Base-by-base conservation (phyloP, 2,113 vertebrate species). In the Leptosomus discolor region DNA sequence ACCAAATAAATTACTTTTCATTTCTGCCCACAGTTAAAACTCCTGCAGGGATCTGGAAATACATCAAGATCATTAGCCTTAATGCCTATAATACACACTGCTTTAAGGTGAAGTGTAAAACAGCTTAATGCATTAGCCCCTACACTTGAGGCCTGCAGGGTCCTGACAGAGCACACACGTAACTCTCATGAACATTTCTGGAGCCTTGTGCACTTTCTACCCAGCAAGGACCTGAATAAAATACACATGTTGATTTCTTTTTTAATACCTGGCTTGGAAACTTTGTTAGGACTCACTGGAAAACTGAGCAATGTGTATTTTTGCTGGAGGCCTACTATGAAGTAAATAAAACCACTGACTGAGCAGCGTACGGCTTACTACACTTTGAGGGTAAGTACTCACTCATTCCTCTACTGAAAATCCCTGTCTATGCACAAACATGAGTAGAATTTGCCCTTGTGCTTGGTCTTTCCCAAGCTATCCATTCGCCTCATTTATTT, bases 1-100 rank as follows among this genome's bases (percentile, higher is more conserved):
- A 91, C 73, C 94, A 96, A 93, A 96, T 96, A 96, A 97, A 97
- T 97, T 97, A 93, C 96, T 95, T 95, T 94, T 96, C 94, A 93
- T 93, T 96, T 95, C 94, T 96, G 67, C 89, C 82, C 87, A 90
- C 87, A 94, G 85, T 68, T 96, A 58, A 94, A n/a, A 94, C 71
- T 95, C 94, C 94, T 90, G 77, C 70, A 88, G 94, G 94, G 95
- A 95, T 69, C 58, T 96, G 92, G 92, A 96, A 96, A 95, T 95
- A 83, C 43, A 97, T 93, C 96, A 97, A 90, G 92, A 92, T 96
- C 96, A 96, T 97, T 97, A 97, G 87, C 64, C 88, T 91, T 97
- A 96, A 96, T 96, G 90, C 79, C 79, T 64, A 15, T 74, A 97
- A 97, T 39, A 83, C 67, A 77, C 70, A 48, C 54, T 53, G 73